Base-by-base conservation (phyloP, 37 sponge, comb jelly and placozoan genomes). In the Diacarnus erythraeanus region DNA sequence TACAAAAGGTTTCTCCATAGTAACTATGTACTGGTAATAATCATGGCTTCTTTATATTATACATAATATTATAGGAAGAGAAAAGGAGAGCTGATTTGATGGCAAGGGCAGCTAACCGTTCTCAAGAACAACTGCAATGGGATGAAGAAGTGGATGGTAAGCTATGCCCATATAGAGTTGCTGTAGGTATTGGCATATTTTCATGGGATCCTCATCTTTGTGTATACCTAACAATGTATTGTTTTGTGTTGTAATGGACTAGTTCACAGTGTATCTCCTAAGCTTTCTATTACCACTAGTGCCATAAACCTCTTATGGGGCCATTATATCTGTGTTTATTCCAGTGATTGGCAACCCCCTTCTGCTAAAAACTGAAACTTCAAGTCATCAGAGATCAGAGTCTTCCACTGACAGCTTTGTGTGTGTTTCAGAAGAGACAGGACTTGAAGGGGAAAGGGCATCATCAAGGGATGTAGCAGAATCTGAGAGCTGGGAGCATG, bases 401-500 rank as follows among this genome's bases (percentile, higher is more conserved):
- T 84, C 85, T 10, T 84, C 84, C 40, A 79, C 87, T 27, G 88
- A 88, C 34, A 88, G 88, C 71, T 88, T 88, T 61, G 73, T 88
- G 23, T 88, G 88, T 64, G 77, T 88, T 23, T 63, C 78, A 22
- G 88, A 88, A 33, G 82, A 80, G 25, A 39, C 77, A 30, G 42
- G 56, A 10, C 10, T 25, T 15, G 76, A 57, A 31, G 54, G 61
- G 36, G 77, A 77, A 37, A 38, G 43, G 23, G 38, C 23, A 31
- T n/a, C 42, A n/a, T 40, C 71, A 36, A 38, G 42, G 57, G 57
- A 27, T 4, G 21, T 29, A 31, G 59, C 20, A 0, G 76, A 75
- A 25, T 37, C 59, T 9, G 76, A 75, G 76, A 75, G 76, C 76
- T 75, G 76, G 76, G 76, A 56, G 57, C 35, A 35, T 10, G 17